These are phyloP conservation scores for Pyrrhia umbra DNA, from an alignment of 2,888 invertebrate genomes.

Conservation along the genomic window DNA sequence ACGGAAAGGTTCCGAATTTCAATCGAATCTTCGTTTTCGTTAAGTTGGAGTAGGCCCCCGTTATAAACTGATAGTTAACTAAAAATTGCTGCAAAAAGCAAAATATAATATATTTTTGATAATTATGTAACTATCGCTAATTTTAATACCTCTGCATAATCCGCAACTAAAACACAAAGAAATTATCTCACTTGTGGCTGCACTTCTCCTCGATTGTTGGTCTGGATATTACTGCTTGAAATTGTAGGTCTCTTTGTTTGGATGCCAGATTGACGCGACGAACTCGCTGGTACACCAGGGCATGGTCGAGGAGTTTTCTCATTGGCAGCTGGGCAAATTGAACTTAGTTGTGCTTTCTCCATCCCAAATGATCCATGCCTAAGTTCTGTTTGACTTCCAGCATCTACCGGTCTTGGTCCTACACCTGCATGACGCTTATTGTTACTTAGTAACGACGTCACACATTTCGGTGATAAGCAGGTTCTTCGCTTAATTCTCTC, in stretches of 20 bases:
- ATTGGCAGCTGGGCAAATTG: conserved; percentile 2
- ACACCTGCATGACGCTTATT: conserved; percentile 55
- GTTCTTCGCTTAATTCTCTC: conserved; percentile 67
- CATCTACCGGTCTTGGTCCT: conserved; percentile 59
- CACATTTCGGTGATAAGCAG: conserved; percentile 42
- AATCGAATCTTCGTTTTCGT: no score
- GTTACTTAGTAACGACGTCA: conserved; percentile 11
- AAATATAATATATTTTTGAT: no score
- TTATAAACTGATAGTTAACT: no score
- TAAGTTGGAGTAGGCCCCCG: no score
- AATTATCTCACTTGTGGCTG: conserved; percentile 34
- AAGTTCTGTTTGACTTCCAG: conserved; percentile 67
- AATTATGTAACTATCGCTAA: no score
- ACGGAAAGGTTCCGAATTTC: no score
- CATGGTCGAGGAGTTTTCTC: conserved; percentile 6
- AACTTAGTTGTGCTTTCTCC: neutral
- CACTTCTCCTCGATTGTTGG: conserved; percentile 18
- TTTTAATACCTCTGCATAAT: no score
- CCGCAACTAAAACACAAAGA: neutral
- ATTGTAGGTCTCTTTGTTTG: conserved; percentile 16
- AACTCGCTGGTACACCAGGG: neutral
- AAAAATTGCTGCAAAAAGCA: no score
- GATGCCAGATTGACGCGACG: neutral
- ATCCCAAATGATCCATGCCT: conserved; percentile 5
- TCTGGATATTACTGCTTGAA: conserved; percentile 6